Evolutionary conservation across 2,113 vertebrate species (phyloP).

Genomic region (Ammodytes marinus): DNA sequence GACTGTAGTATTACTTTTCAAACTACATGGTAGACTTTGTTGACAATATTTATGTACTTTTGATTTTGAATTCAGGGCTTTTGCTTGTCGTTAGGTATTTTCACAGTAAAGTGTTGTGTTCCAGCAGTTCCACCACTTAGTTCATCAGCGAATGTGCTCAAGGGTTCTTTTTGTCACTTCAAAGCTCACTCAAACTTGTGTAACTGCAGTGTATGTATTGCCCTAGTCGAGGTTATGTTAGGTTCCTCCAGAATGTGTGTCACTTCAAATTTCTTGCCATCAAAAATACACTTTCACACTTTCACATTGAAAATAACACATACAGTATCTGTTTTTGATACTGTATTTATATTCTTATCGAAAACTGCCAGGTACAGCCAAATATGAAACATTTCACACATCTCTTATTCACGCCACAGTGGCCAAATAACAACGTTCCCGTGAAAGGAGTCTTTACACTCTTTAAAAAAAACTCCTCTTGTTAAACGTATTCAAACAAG

Average conservation of each 20-base stretch:
- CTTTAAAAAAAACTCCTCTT: not conserved
- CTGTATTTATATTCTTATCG: not conserved
- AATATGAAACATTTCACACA: not conserved
- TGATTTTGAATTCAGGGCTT: not conserved
- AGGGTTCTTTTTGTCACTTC: not conserved
- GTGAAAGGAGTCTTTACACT: not conserved
- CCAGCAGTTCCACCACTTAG: not conserved
- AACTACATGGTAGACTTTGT: not conserved
- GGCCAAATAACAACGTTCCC: not conserved
- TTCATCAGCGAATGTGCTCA: not conserved
- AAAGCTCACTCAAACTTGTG: not conserved
- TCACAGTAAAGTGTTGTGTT: not conserved
- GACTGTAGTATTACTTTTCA: not conserved
- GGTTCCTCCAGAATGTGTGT: not conserved
- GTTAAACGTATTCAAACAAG: conserved; percentile 1
- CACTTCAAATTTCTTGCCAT: not conserved
- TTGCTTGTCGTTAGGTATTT: not conserved
- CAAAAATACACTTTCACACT: not conserved
- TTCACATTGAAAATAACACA: conserved; percentile 9
- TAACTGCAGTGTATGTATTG: not conserved
- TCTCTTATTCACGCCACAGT: not conserved
- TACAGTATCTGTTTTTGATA: not conserved
- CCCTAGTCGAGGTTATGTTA: conserved; percentile 2
- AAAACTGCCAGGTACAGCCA: not conserved
- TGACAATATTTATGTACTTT: not conserved